Evolutionary conservation across 1,140 invertebrate genomes (phyloP).

Genomic region (Steinernema khuongi): DNA sequence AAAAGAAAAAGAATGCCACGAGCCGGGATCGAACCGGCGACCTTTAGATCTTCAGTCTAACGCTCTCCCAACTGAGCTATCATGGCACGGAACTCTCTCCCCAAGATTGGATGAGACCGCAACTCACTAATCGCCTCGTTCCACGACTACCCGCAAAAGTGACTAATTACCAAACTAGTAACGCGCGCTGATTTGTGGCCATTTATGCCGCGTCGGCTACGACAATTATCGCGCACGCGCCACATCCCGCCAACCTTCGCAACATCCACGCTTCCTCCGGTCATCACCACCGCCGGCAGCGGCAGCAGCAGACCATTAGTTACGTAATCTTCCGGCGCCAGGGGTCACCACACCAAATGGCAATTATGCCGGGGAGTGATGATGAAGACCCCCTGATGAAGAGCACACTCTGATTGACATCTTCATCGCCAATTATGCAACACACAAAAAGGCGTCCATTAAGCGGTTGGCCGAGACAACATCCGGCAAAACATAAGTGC

Average conservation of each 20-base stretch:
- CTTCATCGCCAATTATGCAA: constrained; percentile 9
- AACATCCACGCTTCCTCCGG: background rate
- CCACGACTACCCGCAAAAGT: background rate
- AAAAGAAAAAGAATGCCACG: constrained; percentile 12
- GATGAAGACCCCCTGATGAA: too few species aligned
- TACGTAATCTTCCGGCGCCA: background rate
- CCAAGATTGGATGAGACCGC: too few species aligned
- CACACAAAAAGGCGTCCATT: constrained; percentile 13
- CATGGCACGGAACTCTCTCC: constrained; percentile 22
- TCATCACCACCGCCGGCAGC: background rate
- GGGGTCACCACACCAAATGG: background rate
- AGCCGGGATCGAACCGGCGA: constrained; percentile 61
- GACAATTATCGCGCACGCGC: background rate
- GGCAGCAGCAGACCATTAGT: background rate
- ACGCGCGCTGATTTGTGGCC: background rate
- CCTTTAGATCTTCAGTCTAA: constrained; percentile 63
- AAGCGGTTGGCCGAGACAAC: background rate
- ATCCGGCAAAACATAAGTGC: background rate
- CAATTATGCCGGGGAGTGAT: too few species aligned
- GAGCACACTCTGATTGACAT: constrained; percentile 13
- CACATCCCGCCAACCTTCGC: background rate
- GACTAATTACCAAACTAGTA: background rate
- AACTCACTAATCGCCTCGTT: too few species aligned
- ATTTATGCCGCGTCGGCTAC: background rate
- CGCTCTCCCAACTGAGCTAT: constrained; percentile 59